Conservation (phyloP, 2,888 invertebrate species). For the Phalera bucephala region DNA sequence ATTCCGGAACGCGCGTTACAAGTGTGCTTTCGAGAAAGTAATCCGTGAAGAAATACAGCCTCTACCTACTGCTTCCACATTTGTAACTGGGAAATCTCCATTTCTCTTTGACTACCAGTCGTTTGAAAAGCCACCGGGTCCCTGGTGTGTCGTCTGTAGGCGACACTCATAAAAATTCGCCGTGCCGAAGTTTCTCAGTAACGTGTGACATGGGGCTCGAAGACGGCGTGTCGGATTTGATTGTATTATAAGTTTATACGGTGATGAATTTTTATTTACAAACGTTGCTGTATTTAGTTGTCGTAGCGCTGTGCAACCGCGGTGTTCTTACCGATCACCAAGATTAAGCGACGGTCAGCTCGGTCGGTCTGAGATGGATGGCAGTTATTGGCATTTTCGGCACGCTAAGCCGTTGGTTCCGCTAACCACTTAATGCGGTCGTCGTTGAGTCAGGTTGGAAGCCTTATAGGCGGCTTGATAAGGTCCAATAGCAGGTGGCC, state of each 20-base stretch:
- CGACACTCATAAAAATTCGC: constrained; percentile 79
- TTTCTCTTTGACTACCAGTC: constrained; percentile 79
- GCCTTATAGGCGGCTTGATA: no score
- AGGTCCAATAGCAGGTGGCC: no score
- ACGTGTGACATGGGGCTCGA: constrained; percentile 50
- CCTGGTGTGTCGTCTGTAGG: constrained; percentile 69
- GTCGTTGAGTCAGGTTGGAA: no score
- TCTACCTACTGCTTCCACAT: constrained; percentile 73
- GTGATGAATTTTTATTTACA: constrained; percentile 29
- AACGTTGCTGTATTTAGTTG: no score
- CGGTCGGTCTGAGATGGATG: no score
- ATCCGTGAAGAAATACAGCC: constrained; percentile 77
- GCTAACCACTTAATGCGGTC: no score
- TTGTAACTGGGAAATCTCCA: constrained; percentile 80
- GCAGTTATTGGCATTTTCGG: no score
- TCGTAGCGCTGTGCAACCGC: no score
- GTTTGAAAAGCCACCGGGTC: constrained; percentile 73
- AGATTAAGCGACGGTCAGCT: no score
- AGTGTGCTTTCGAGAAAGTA: constrained; percentile 73
- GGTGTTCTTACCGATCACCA: no score
- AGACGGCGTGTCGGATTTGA: constrained; percentile 44
- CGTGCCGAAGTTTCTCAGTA: constrained; percentile 61
- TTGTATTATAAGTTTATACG: constrained; percentile 59
- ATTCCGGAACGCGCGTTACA: constrained; percentile 68
- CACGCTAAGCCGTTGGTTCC: no score